Evolutionary conservation across 2,113 vertebrate species (phyloP), one percentile per base, ranked within the genome.

Genomic region (Meles meles): DNA sequence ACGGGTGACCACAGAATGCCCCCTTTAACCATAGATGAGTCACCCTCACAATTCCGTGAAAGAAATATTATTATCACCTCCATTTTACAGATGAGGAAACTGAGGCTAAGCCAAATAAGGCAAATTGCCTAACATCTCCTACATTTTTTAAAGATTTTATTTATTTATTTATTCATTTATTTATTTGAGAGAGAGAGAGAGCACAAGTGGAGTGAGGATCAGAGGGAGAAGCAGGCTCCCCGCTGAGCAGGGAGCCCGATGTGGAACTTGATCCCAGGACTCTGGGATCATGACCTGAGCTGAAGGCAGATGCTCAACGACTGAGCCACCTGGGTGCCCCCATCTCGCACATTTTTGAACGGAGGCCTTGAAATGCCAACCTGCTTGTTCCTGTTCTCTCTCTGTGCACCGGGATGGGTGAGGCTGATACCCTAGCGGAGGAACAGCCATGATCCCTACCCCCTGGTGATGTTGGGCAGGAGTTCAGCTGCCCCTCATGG

Each of bases 381-480:
- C 15, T 49, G 47, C 25, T 84, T 25, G 6, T 27, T 87, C 34
- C 31, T 63, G 34, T n/a, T 52, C 18, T 86, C 13, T 49, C 6
- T 59, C 25, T n/a, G 3, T 44, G 59, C 13, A 14, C 15, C 3
- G 0, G 21, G 47, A 29, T 3, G 49, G 2, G 2, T 57, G 34
- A 44, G 52, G 29, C 0, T 0, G 2, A 29, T 17, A n/a, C 25
- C 44, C 23, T 21, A 23, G 27, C 13, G 10, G 88, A 34, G 23
- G 21, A 61, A 13, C 23, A 47, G 55, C 13, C 29, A 2, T 25
- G 39, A 5, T 15, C 18, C 37, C 65, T 39, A 0, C 34, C 21
- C 49, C 8, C 31, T 72, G 29, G 6, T 25, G 79, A 37, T 21
- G 15, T 3, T 52, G 67, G 44, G 9, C 5, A 0, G 3, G 39